phyloP scores from a whole-genome alignment of 2,797 vertebrate species.

The Lagorchestes hirsutus region DNA sequence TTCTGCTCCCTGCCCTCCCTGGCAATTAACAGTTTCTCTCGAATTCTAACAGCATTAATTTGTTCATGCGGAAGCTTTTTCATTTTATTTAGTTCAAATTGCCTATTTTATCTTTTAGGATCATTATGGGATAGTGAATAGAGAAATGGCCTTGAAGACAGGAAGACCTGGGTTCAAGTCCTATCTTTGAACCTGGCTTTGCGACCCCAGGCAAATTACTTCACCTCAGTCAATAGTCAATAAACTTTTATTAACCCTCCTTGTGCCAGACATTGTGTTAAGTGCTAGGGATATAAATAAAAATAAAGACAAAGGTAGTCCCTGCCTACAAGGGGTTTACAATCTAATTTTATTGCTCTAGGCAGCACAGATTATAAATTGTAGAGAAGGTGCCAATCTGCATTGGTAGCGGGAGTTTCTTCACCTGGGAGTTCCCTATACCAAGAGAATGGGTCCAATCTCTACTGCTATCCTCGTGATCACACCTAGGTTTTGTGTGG shows the following conservation, averaged over 20 bases:
- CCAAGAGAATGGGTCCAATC: background rate
- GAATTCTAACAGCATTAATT: background rate
- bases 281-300: background rate
- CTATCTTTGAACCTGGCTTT: background rate
- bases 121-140: background rate
- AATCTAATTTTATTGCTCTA: background rate
- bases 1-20: background rate
- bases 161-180: background rate
- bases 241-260: background rate
- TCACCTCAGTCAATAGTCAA: background rate
- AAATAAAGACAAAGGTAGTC: background rate
- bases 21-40: background rate
- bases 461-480: background rate
- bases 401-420: background rate
- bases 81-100: background rate
- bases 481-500: background rate
- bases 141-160: background rate
- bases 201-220: background rate
- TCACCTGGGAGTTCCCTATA: background rate
- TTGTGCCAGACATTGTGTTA: background rate
- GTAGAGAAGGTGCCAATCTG: background rate
- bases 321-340: background rate
- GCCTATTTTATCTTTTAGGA: background rate
- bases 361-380: background rate
- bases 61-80: background rate